A percentile compares a stretch with the other conserved stretches of the same genome.
phyloP scores from a whole-genome alignment of 2,113 vertebrate genomes.

The Sorex araneus region DNA sequence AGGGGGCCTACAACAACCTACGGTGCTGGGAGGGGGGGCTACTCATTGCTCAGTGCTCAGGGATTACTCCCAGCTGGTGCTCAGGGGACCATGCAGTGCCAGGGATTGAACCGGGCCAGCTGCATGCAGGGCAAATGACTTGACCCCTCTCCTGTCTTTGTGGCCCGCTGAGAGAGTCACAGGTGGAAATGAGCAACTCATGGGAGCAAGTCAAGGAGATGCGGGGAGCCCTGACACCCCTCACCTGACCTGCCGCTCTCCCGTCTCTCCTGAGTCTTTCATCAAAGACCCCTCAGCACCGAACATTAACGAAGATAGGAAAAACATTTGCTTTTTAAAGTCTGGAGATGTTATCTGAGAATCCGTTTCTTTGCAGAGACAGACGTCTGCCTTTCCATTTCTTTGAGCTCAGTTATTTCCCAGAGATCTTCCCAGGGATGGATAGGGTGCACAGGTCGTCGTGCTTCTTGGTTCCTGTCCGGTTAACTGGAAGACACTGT shows the following conservation, averaged over 20 bases:
- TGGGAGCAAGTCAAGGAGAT: neutral
- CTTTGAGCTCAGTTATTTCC: neutral
- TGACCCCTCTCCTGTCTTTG: no score
- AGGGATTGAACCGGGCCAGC: no score
- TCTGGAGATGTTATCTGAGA: neutral
- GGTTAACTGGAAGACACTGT: constrained; percentile 38
- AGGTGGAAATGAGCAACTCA: neutral
- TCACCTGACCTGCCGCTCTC: neutral
- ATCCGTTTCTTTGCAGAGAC: constrained; percentile 8
- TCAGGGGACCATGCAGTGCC: no score
- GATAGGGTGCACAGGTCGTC: neutral
- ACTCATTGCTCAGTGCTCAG: no score
- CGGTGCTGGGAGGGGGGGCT: no score
- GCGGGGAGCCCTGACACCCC: no score
- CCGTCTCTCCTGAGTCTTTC: neutral
- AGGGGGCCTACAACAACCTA: no score
- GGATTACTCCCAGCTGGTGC: no score
- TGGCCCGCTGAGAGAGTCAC: neutral
- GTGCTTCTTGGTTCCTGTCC: constrained; percentile 26
- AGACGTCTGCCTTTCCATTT: neutral
- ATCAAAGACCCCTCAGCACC: neutral
- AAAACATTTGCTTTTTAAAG: neutral
- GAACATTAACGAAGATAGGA: neutral
- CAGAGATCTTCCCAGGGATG: constrained; percentile 45
- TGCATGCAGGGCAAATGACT: no score